A percentile compares a stretch with the other conserved stretches of the same genome.
phyloP scores from a whole-genome alignment of 2,888 invertebrate species.

The Drosophila koepferae region DNA sequence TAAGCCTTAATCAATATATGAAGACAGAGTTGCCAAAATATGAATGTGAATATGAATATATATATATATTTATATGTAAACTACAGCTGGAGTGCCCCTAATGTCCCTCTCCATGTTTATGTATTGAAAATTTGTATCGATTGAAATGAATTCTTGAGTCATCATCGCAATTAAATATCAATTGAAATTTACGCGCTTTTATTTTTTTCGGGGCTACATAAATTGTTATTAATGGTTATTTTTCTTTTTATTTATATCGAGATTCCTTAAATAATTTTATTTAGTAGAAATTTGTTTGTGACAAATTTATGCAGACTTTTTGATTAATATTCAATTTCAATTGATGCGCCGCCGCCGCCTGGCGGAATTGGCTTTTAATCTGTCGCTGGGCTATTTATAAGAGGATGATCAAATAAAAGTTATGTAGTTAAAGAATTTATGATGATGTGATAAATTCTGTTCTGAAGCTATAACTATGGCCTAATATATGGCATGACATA shows the following conservation, averaged over 20 bases:
- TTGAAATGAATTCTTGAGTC: constrained; percentile 68
- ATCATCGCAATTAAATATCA: constrained; percentile 76
- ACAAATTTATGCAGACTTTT: constrained; percentile 66
- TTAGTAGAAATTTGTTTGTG: constrained; percentile 59
- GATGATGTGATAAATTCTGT: not conserved
- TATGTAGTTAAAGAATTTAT: not conserved
- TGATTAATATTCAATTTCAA: constrained; percentile 62
- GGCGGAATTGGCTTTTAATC: not conserved
- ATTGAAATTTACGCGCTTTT: constrained; percentile 66
- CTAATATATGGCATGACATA: not conserved
- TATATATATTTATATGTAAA: not conserved
- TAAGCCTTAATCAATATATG: constrained; percentile 76
- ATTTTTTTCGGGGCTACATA: constrained; percentile 38
- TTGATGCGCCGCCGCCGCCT: constrained; percentile 29
- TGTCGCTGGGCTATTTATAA: not conserved
- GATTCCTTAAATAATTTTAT: constrained; percentile 56
- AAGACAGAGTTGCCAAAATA: constrained; percentile 45
- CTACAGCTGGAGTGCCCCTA: constrained; percentile 13
- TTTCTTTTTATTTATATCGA: not conserved
- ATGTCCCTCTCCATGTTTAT: not conserved
- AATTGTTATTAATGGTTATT: constrained; percentile 72
- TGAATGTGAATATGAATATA: constrained; percentile 8
- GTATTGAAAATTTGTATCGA: constrained; percentile 73
- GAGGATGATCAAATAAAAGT: not conserved
- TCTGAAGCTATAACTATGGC: not conserved